A percentile compares a stretch with the other conserved stretches of the same genome.
Conservation (phyloP, 2,888 invertebrate genomes). For the Cephus runcator region DNA sequence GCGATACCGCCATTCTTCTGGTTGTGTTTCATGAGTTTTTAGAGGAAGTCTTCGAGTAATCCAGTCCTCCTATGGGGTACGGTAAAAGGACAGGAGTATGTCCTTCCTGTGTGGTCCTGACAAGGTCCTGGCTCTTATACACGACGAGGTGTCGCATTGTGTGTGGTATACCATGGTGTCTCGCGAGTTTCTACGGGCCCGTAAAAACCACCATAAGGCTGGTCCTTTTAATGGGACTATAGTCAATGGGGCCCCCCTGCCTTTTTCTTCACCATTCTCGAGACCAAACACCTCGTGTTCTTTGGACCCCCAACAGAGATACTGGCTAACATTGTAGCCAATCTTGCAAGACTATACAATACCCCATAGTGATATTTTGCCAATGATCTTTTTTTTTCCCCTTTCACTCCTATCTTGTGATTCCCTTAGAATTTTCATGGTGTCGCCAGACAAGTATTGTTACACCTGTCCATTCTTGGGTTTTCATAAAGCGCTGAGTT, state of each 20-base stretch:
- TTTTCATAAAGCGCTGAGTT: not conserved
- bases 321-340: not conserved
- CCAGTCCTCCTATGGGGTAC: not conserved
- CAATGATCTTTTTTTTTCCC: not conserved
- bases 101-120: slow-evolving; percentile 63
- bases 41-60: not conserved
- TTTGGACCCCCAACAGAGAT: not conserved
- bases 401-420: not conserved
- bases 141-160: slow-evolving; percentile 63
- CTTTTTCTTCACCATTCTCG: not conserved
- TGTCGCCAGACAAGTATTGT: not conserved
- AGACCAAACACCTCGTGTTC: not conserved
- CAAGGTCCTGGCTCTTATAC: slow-evolving; percentile 40
- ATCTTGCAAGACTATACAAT: not conserved
- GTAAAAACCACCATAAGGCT: slow-evolving; percentile 6
- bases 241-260: not conserved
- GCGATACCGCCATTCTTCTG: not conserved
- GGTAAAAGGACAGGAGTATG: not conserved
- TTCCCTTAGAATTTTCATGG: not conserved
- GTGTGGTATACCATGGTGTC: slow-evolving; percentile 54
- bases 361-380: not conserved
- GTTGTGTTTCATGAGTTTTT: not conserved
- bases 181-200: slow-evolving; percentile 2
- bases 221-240: not conserved
- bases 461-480: no score